Percentiles rank a stretch among this genome's conserved stretches.
Evolutionary conservation across 2,888 invertebrate genomes (phyloP).

Genomic region (Octonoba sinensis): DNA sequence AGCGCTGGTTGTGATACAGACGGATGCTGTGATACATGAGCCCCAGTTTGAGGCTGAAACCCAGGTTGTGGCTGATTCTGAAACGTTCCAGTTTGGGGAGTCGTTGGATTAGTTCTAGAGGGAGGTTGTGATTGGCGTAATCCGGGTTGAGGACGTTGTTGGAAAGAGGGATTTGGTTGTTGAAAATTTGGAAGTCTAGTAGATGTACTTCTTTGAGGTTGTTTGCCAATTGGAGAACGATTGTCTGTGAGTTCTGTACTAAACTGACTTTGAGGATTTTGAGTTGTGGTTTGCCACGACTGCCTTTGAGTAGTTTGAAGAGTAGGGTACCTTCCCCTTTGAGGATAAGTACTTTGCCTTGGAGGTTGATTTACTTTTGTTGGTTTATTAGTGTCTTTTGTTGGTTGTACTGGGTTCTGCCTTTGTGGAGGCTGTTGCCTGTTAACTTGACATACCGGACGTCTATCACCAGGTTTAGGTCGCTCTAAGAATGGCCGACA

Average conservation of each 20-base stretch:
- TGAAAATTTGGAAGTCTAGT: background rate
- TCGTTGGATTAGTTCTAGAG: background rate
- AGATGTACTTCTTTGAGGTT: slow-evolving; percentile 6
- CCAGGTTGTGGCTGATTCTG: background rate
- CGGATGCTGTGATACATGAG: background rate
- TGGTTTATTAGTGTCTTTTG: background rate
- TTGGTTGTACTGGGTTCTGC: slow-evolving; percentile 8
- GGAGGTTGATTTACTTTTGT: slow-evolving; percentile 2
- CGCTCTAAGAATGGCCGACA: slow-evolving; percentile 45
- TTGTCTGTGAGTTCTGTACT: background rate
- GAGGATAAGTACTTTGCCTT: slow-evolving; percentile 2
- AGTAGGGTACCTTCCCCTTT: background rate
- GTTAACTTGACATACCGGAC: slow-evolving; percentile 44
- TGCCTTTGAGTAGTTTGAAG: slow-evolving; percentile 16
- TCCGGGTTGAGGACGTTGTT: background rate
- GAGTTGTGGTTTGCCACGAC: slow-evolving; percentile 21
- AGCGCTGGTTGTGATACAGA: slow-evolving; percentile 8
- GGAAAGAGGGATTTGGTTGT: background rate
- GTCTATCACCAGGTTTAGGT: slow-evolving; percentile 45
- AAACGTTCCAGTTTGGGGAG: background rate
- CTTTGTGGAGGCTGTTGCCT: background rate
- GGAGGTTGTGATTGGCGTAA: slow-evolving; percentile 9
- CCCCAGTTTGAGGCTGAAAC: slow-evolving; percentile 17
- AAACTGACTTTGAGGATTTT: slow-evolving; percentile 15
- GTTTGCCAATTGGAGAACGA: background rate